Conservation (phyloP, 1,140 invertebrate species). For the Globodera ellingtonae region DNA sequence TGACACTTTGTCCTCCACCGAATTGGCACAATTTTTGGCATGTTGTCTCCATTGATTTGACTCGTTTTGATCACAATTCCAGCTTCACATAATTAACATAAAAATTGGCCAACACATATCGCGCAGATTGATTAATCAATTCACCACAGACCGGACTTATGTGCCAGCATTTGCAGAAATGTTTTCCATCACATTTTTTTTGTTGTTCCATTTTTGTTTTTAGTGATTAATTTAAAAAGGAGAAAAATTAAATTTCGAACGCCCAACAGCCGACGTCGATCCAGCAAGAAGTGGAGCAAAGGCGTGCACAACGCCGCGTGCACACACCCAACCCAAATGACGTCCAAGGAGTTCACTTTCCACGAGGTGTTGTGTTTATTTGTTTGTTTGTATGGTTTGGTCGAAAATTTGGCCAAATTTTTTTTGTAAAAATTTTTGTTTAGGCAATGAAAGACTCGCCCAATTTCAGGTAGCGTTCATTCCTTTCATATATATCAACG, state of each 20-base stretch:
- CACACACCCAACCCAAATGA: background rate
- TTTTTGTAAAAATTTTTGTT: background rate
- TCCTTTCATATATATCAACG: background rate
- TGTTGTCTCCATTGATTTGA: too few relatives aligned
- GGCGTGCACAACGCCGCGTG: background rate
- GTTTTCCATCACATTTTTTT: too few relatives aligned
- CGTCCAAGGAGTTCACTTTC: background rate
- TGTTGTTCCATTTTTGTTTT: too few relatives aligned
- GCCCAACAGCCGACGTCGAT: background rate
- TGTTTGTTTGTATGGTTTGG: background rate
- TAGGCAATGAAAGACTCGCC: conserved; percentile 28
- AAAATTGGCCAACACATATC: too few relatives aligned
- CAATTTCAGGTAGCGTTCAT: conserved; percentile 16
- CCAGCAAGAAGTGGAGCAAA: background rate
- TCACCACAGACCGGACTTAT: too few relatives aligned
- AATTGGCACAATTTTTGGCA: too few relatives aligned
- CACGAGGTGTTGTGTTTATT: background rate
- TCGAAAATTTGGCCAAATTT: background rate
- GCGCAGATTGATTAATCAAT: too few relatives aligned
- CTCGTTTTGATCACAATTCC: too few relatives aligned
- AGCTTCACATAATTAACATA: too few relatives aligned
- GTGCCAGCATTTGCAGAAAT: too few relatives aligned
- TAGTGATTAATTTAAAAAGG: too few relatives aligned
- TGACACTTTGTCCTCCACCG: too few relatives aligned
- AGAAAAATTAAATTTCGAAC: background rate